phyloP scores from a whole-genome alignment of 2,888 invertebrate genomes.

The Macrosiphum euphorbiae region DNA sequence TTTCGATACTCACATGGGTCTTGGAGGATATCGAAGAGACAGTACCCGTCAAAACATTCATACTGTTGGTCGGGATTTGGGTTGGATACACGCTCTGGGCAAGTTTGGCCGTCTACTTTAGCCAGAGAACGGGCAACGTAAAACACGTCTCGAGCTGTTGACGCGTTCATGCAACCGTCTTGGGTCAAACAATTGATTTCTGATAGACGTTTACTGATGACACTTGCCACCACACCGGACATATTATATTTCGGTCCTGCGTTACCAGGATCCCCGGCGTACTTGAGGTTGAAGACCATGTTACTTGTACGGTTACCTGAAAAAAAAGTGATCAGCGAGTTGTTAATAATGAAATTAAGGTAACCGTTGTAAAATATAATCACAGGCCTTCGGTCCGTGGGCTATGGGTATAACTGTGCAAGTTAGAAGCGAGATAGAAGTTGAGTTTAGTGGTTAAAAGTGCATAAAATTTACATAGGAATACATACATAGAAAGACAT shows the following conservation, averaged over 20 bases:
- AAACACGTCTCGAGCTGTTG: neutral
- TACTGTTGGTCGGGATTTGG: neutral
- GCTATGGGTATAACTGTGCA: neutral
- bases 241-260: neutral
- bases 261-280: slow-evolving; percentile 45
- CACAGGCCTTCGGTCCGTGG: neutral
- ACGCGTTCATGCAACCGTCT: neutral
- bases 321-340: neutral
- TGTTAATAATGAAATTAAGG: neutral
- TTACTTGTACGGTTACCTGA: slow-evolving; percentile 32
- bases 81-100: slow-evolving; percentile 10
- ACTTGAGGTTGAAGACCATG: neutral
- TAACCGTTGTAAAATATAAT: neutral
- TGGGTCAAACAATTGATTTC: neutral
- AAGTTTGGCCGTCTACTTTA: slow-evolving; percentile 19
- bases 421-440: neutral
- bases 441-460: neutral
- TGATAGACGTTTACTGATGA: neutral
- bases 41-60: slow-evolving; percentile 57
- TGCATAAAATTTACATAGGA: neutral
- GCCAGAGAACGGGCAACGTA: slow-evolving; percentile 17
- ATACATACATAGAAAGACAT: neutral
- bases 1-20: slow-evolving; percentile 65
- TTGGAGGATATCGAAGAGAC: slow-evolving; percentile 56
- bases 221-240: neutral